Evolutionary conservation across 2,888 invertebrate genomes (phyloP).

Genomic region (Ischnus inquisitorius): DNA sequence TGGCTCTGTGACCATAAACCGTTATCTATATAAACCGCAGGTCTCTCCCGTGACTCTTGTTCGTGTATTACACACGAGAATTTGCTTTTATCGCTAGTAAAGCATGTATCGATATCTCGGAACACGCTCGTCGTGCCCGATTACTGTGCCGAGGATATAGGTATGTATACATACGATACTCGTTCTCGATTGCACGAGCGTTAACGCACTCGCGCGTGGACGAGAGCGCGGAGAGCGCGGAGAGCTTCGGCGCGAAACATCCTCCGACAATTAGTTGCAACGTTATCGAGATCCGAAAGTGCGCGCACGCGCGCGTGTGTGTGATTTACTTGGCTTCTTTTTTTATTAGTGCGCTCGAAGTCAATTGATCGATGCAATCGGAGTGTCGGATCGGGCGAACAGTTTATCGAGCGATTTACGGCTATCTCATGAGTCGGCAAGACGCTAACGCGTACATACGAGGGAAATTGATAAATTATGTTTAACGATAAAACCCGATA

Average conservation of each 20-base stretch:
- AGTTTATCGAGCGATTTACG: conserved; percentile 26
- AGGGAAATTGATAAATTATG: not conserved
- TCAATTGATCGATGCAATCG: not conserved
- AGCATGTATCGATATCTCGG: conserved; percentile 31
- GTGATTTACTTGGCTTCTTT: too few relatives aligned
- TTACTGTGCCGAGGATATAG: not conserved
- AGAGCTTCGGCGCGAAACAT: conserved; percentile 19
- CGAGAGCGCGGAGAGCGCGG: conserved; percentile 6
- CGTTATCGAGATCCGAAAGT: conserved; percentile 28
- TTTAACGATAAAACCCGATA: not conserved
- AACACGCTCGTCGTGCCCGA: conserved; percentile 7
- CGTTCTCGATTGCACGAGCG: not conserved
- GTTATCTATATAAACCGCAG: conserved; percentile 26
- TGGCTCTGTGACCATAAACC: conserved; percentile 26
- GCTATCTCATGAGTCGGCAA: conserved; percentile 66
- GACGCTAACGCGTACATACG: conserved; percentile 3
- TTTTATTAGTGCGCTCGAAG: not conserved
- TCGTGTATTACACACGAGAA: conserved; percentile 40
- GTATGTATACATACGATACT: too few relatives aligned
- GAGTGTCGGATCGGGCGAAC: conserved; percentile 3
- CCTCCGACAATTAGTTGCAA: conserved; percentile 23
- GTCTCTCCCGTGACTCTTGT: not conserved
- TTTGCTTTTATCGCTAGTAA: conserved; percentile 14
- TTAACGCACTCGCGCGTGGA: conserved; percentile 2
- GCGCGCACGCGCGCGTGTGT: too few relatives aligned